Conservation (phyloP, 2,888 invertebrate species). For the Beris morrisii region DNA sequence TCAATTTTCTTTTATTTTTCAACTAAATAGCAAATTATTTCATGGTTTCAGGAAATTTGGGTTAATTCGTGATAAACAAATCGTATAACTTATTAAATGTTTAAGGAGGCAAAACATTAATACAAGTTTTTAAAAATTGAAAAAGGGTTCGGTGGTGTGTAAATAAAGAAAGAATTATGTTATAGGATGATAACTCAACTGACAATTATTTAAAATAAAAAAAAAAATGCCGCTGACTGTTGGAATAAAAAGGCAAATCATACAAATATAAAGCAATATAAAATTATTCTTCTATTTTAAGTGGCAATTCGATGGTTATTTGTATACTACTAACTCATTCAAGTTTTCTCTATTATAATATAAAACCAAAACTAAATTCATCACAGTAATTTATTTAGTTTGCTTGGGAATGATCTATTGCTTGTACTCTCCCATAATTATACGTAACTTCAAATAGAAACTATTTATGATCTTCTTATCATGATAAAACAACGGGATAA, state of each 20-base stretch:
- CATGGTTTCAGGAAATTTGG: constrained; percentile 42
- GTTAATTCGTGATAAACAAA: constrained; percentile 40
- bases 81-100: neutral
- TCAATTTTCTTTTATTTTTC: constrained; percentile 1
- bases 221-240: too few species aligned
- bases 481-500: neutral
- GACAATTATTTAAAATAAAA: too few species aligned
- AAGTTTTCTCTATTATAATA: constrained; percentile 11
- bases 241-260: too few species aligned
- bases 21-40: constrained; percentile 25
- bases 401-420: constrained; percentile 28
- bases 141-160: too few species aligned
- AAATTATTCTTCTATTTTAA: constrained; percentile 9
- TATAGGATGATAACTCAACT: too few species aligned
- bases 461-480: neutral
- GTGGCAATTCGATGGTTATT: constrained; percentile 19
- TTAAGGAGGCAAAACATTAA: constrained; percentile 1
- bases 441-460: neutral
- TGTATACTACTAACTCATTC: constrained; percentile 12
- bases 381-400: constrained; percentile 16
- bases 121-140: neutral
- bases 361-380: constrained; percentile 13
- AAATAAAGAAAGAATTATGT: too few species aligned
- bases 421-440: constrained; percentile 24
- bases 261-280: neutral